phyloP scores from a whole-genome alignment of 1,140 invertebrate species.

The Micrasema longulum region DNA sequence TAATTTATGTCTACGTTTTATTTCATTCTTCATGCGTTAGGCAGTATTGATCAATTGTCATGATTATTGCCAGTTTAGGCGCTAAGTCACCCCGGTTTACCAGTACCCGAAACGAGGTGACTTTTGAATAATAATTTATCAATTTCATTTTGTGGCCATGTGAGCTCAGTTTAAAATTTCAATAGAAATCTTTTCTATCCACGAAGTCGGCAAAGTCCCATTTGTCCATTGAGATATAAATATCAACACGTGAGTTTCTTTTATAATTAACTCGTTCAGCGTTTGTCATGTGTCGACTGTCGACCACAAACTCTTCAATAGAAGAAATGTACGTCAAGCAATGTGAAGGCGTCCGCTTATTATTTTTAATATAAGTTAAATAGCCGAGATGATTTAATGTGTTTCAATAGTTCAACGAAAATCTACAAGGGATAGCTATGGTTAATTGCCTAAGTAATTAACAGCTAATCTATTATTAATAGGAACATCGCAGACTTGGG shows the following conservation, averaged over 20 bases:
- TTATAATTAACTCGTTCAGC: slow-evolving; percentile 50
- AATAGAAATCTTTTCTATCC: slow-evolving; percentile 30
- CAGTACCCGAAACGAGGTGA: no score
- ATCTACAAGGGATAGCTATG: no score
- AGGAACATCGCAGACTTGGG: no score
- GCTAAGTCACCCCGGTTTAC: no score
- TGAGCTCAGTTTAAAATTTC: background rate
- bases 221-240: slow-evolving; percentile 48
- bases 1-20: no score
- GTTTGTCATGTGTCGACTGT: slow-evolving; percentile 48
- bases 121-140: slow-evolving; percentile 11
- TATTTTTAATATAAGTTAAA: slow-evolving; percentile 39
- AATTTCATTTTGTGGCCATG: slow-evolving; percentile 2
- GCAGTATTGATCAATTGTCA: no score
- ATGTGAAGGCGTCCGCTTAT: slow-evolving; percentile 46
- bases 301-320: slow-evolving; percentile 40
- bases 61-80: no score
- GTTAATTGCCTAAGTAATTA: no score
- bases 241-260: slow-evolving; percentile 45
- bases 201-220: slow-evolving; percentile 44
- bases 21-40: no score
- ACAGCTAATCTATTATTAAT: no score
- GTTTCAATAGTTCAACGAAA: no score
- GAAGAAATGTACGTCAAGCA: slow-evolving; percentile 41
- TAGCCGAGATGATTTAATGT: slow-evolving; percentile 22